Evolutionary conservation across 1,140 invertebrate genomes (phyloP).

Genomic region (Doryteuthis pealeii): DNA sequence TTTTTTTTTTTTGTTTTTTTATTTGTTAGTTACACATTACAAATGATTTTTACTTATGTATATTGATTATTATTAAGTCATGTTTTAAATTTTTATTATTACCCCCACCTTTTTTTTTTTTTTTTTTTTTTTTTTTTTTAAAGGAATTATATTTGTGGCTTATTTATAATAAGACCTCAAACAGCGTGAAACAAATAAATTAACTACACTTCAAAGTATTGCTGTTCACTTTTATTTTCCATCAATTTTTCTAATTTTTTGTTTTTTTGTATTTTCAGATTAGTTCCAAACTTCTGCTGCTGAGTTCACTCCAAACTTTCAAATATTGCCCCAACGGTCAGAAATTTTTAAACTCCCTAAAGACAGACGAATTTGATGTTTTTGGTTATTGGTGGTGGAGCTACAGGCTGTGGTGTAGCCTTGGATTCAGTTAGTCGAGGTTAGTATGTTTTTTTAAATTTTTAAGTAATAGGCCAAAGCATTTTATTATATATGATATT

Average conservation of each 20-base stretch:
- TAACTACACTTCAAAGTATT: neutral
- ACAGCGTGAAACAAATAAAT: slow-evolving; percentile 16
- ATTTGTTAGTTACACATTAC: no score
- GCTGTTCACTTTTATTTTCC: neutral
- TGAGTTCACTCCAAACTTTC: slow-evolving; percentile 19
- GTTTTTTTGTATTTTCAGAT: neutral
- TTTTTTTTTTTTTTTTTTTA: no score
- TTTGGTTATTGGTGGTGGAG: slow-evolving; percentile 80
- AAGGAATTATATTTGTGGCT: no score
- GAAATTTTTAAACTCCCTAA: slow-evolving; percentile 80
- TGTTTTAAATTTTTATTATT: no score
- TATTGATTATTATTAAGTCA: no score
- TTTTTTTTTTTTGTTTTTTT: no score
- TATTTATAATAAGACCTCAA: no score
- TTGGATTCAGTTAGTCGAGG: slow-evolving; percentile 57
- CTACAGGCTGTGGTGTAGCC: slow-evolving; percentile 58
- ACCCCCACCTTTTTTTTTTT: no score
- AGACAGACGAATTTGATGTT: slow-evolving; percentile 85
- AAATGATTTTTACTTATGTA: no score
- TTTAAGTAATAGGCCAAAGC: no score
- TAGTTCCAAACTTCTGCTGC: neutral
- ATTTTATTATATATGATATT: no score
- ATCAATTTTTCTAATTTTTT: neutral
- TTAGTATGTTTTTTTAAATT: no score
- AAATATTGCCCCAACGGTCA: slow-evolving; percentile 69